Evolutionary conservation across 2,888 invertebrate species (phyloP), one percentile per base, ranked within the genome.

Genomic region (Teleogryllus oceanicus): DNA sequence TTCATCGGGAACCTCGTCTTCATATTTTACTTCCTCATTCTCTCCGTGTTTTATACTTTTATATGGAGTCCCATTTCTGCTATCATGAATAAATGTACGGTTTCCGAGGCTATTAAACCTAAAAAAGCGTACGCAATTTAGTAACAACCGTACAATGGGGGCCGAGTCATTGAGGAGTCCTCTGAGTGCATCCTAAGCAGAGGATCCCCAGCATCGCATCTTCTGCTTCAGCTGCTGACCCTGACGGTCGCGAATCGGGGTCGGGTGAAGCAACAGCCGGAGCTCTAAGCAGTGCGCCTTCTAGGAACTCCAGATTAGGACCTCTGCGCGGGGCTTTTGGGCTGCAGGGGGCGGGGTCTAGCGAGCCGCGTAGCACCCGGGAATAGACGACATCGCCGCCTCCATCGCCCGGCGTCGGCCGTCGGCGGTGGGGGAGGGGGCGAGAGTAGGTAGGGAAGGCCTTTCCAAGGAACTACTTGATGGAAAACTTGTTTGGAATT

Each of bases 401-500:
- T 3, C 62, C 62, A 4, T 16, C 62, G 62, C 62, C n/a, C 21
- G 37, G 37, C 3, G 74, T 21, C 51, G 62, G 37, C 82, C 79
- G 18, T 80, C 50, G 50, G 51, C 24, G 24, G n/a, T 13, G 51
- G 20, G 1, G 49, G n/a, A 13, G 76, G 49, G 49, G 16, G n/a
- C 18, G 76, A 21, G 79, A 21, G 21, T 49, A 50, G 74, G 74
- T 16, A 13, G 74, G 24, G 75, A 75, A 50, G 75, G 75, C 18
- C 62, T 79, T 79, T 79, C 24, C 79, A 75, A 75, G 79, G 79
- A 79, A 79, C 79, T 79, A 75, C 79, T 76, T 24, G 75, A 79
- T 75, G 76, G 75, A 75, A 79, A 79, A 79, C 79, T 79, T 75
- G 79, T 79, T 79, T 79, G 75, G 75, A 75, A 79, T 79, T 79